A percentile compares a stretch with the other conserved stretches of the same genome.
Evolutionary conservation across 2,888 invertebrate genomes (phyloP).

Genomic region (Drosophila barbarae): DNA sequence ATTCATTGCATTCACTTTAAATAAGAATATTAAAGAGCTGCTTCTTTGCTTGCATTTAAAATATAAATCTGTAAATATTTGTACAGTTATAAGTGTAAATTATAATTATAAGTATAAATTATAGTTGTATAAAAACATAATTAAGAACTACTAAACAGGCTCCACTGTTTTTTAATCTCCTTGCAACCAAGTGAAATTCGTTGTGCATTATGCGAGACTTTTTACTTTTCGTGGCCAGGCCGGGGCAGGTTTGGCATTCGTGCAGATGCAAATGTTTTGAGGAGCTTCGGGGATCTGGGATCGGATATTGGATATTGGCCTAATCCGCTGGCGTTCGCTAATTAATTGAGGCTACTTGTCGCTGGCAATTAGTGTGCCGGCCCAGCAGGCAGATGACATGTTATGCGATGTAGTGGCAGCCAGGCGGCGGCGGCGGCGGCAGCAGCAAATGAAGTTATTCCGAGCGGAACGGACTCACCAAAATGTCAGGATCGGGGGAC

Average conservation of each 20-base stretch:
- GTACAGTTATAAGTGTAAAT: too few relatives aligned
- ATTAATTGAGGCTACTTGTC: conserved; percentile 69
- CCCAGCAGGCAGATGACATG: conserved; percentile 65
- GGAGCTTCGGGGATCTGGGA: conserved; percentile 29
- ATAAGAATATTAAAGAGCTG: not conserved
- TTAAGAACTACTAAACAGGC: too few relatives aligned
- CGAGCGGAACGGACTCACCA: conserved; percentile 26
- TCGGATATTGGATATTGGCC: conserved; percentile 22
- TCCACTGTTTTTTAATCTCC: not conserved
- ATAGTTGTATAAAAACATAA: not conserved
- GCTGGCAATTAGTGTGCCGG: conserved; percentile 61
- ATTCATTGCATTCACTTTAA: not conserved
- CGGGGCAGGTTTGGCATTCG: conserved; percentile 12
- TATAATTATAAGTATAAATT: too few relatives aligned
- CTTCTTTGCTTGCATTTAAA: not conserved
- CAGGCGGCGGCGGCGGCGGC: not conserved
- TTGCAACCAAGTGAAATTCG: conserved; percentile 55
- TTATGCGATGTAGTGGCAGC: conserved; percentile 60
- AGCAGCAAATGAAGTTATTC: conserved; percentile 65
- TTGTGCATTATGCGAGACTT: conserved; percentile 19
- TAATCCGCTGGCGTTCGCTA: conserved; percentile 58
- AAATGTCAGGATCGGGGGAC: conserved; percentile 37
- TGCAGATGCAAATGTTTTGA: conserved; percentile 49
- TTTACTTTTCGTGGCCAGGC: conserved; percentile 40
- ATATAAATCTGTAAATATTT: not conserved